phyloP scores from a whole-genome alignment of 2,797 vertebrate genomes.

The Falco rusticolus region DNA sequence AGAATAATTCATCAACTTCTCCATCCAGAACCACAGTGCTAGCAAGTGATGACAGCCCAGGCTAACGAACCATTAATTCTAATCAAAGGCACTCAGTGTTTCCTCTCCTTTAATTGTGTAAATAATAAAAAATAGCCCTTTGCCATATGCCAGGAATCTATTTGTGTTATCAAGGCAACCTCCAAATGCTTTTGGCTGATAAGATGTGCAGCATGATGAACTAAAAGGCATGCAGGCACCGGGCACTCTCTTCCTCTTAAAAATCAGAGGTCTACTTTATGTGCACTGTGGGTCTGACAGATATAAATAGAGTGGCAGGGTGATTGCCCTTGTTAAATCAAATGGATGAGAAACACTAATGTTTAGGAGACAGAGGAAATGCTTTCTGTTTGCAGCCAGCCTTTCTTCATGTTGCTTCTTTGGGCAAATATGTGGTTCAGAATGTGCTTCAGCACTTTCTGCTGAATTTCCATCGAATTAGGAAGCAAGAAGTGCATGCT shows the following conservation, averaged over 20 bases:
- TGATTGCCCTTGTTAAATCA: conserved; percentile 14
- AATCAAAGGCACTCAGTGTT: conserved; percentile 5
- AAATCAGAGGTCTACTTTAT: background rate
- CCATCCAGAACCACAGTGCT: background rate
- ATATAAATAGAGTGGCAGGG: conserved; percentile 15
- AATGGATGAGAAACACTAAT: conserved; percentile 17
- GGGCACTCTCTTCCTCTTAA: background rate
- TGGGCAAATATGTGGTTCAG: background rate
- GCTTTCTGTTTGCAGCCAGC: background rate
- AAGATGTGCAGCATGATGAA: background rate
- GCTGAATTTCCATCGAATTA: background rate
- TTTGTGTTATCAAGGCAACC: background rate
- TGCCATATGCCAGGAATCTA: background rate
- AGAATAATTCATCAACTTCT: background rate
- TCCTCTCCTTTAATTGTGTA: conserved; percentile 11
- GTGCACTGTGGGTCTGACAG: background rate
- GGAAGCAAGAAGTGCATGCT: background rate
- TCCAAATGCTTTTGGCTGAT: background rate
- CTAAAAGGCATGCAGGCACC: background rate
- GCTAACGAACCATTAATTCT: conserved; percentile 44
- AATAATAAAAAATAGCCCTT: conserved; percentile 14
- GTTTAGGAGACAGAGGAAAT: background rate
- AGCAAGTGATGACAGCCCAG: background rate
- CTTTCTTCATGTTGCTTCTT: background rate
- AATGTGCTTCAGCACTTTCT: background rate